Conservation (phyloP, 2,797 vertebrate species). For the Hafferia zeledoni region DNA sequence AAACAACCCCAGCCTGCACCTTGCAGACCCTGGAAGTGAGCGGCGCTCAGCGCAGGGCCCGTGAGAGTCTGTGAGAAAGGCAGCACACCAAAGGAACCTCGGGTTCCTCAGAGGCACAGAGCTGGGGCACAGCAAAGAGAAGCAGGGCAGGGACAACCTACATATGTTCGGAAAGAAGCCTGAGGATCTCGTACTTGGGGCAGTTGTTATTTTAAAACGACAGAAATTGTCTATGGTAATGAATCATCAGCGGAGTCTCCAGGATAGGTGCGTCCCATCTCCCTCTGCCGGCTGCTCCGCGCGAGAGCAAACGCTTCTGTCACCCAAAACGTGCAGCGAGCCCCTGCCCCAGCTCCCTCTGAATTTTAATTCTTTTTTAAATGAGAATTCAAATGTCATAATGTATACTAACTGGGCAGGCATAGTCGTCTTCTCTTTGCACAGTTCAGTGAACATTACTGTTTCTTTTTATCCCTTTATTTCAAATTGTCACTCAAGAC, state of each 20-base stretch:
- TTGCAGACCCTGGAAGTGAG: not conserved
- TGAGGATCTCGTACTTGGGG: not conserved
- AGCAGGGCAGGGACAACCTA: not conserved
- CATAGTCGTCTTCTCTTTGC: not conserved
- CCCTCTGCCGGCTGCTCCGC: not conserved
- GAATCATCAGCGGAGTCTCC: not conserved
- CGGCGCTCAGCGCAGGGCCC: fast-evolving
- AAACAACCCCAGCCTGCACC: not conserved
- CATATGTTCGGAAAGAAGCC: not conserved
- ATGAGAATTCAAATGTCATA: not conserved
- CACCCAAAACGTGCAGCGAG: fast-evolving
- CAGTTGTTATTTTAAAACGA: not conserved
- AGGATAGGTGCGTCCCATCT: not conserved
- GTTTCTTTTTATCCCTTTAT: not conserved
- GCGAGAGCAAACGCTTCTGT: not conserved
- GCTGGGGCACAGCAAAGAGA: not conserved
- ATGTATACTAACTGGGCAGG: not conserved
- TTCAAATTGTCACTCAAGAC: not conserved
- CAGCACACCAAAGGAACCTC: fast-evolving
- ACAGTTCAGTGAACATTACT: not conserved
- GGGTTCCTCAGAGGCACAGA: not conserved
- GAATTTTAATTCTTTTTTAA: not conserved
- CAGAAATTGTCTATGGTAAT: not conserved
- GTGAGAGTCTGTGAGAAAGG: fast-evolving
- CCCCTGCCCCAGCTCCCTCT: not conserved